Base-by-base conservation (phyloP, 2,888 invertebrate genomes). In the Diogma glabrata region DNA sequence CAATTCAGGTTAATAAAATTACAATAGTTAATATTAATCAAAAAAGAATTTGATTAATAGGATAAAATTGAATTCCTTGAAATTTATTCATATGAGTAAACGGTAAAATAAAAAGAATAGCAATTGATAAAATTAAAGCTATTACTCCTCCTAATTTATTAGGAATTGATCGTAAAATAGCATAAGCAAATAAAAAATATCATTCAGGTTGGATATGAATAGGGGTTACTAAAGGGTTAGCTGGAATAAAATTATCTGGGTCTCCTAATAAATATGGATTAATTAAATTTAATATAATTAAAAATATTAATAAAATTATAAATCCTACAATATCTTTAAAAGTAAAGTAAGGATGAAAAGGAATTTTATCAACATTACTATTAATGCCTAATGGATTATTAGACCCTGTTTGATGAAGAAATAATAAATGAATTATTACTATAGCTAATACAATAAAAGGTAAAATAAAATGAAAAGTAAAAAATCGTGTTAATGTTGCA, bases 131-230 rank as follows among this genome's bases (percentile, higher is more conserved):
- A 1, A 62, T 53, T 57, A 64, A 38, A 0, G 63, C 62, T 58
- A 63, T 61, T 50, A 86, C 84, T 55, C 86, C 85, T 50, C 84
- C 84, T 71, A 85, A 63, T 76, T 87, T 86, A 72, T 83, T 86
- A 6, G 86, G 85, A 52, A 87, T 84, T 33, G 84, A 84, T 22
- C 86, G 86, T 61, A 87, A 59, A 73, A 87, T 86, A 16, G 85
- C 82, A 67, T 87, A 87, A 12, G 86, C 84, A 74, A 86, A 87
- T 73, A 87, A 66, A 61, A 87, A 88, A 66, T 87, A 87, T 79
- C 85, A 87, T 77, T 88, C 87, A 45, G 85, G 86, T 76, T 87
- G 82, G 72, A 87, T 87, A 63, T 86, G 86, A 7, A 76, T 65
- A 0, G 86, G 84, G 0, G 84, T 85, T 14, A 79, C 62, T 56